Conservation (phyloP, 1,140 invertebrate genomes). For the Hestina assimilis region DNA sequence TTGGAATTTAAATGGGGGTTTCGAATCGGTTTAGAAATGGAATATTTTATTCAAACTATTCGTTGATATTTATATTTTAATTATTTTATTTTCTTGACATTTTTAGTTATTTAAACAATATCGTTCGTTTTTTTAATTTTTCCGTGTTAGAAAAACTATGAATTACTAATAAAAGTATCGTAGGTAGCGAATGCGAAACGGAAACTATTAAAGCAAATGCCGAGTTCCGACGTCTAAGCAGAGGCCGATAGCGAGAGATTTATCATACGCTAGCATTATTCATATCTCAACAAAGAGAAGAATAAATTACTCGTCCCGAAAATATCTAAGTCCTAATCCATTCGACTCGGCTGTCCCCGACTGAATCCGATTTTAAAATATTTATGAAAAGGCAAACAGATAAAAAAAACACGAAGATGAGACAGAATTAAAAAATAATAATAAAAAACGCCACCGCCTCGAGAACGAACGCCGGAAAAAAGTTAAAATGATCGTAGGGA, state of each 20-base stretch:
- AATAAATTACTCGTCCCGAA: constrained; percentile 72
- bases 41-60: neutral
- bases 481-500: constrained; percentile 71
- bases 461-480: constrained; percentile 66
- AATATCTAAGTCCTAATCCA: constrained; percentile 77
- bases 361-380: constrained; percentile 75
- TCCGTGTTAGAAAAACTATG: no score
- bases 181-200: constrained; percentile 41
- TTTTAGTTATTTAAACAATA: no score
- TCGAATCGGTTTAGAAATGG: constrained; percentile 23
- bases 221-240: constrained; percentile 33
- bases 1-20: constrained; percentile 61
- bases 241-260: constrained; percentile 48
- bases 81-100: no score
- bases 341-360: constrained; percentile 70
- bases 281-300: constrained; percentile 70
- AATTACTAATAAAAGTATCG: no score
- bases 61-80: neutral
- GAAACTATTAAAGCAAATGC: constrained; percentile 47
- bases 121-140: no score
- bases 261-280: constrained; percentile 65
- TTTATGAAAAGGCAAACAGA: constrained; percentile 68
- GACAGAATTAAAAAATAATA: constrained; percentile 68
- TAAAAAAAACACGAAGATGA: constrained; percentile 47
- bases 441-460: constrained; percentile 53